phyloP scores from a whole-genome alignment of 2,113 vertebrate genomes.

The chimpanzee (Pan troglodytes) region NHGRI_mPanTro3-v2.1_pri NC_072398.2:4555001-4555500 shows the following conservation, averaged over 20 bases:
- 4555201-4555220: neutral
- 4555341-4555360: neutral
- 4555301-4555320: neutral
- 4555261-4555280: neutral
- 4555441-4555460: neutral
- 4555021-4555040: too few relatives aligned
- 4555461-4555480: neutral
- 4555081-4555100: too few relatives aligned
- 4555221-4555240: neutral
- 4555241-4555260: neutral
- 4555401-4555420: neutral
- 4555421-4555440: neutral
- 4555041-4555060: too few relatives aligned
- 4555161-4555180: neutral
- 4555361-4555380: neutral
- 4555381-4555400: neutral
- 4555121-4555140: neutral
- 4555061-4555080: too few relatives aligned
- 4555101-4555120: neutral
- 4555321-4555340: neutral
- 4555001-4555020: too few relatives aligned
- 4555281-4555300: neutral
- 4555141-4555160: neutral
- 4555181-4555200: neutral
- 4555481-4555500: neutral